Base-by-base conservation (phyloP, 2,888 invertebrate species). In the Galerucella calmariensis region DNA sequence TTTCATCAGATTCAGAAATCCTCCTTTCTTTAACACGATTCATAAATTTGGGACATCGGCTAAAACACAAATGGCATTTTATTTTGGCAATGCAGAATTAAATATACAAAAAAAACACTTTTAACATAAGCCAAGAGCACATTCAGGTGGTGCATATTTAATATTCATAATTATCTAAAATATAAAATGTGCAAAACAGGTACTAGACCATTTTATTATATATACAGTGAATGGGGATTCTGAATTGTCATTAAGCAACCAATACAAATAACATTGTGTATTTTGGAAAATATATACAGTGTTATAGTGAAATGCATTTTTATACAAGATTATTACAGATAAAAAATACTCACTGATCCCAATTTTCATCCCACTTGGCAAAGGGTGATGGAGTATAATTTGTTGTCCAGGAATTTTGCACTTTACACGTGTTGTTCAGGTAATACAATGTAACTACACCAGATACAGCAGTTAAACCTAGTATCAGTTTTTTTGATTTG, bases 341-440 rank as follows among this genome's bases (percentile, higher is more conserved):
- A 35, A 53, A 59, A 51, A 61, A 46, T 56, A 88, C 91, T 90
- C 89, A 94, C 94, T 92, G 93, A 86, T 97, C 97, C 97, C 97
- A 97, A 88, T 97, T 96, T 70, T 88, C 89, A 82, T 97, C 94
- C 97, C 97, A 97, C 84, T 92, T 91, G 0, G 92, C 89, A 75
- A 86, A 86, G 0, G 88, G 89, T 72, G 90, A 89, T 0, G 94
- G 92, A 0, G 88, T 88, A 79, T 89, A 90, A 86, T 91, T 91
- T 8, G 92, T 92, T 0, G 94, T 94, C 93, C 93, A 94, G 0
- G 94, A 92, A 81, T 91, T 91, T 58, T 89, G 86, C 0, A 90
- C 93, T 65, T 79, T 89, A 35, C 75, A 77, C 44, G 89, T 69
- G 87, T 86, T 87, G 69, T 84, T 85, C 10, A 83, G 79, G 79